Conservation (phyloP, 2,113 vertebrate genomes). For the Amphiprion ocellaris region DNA sequence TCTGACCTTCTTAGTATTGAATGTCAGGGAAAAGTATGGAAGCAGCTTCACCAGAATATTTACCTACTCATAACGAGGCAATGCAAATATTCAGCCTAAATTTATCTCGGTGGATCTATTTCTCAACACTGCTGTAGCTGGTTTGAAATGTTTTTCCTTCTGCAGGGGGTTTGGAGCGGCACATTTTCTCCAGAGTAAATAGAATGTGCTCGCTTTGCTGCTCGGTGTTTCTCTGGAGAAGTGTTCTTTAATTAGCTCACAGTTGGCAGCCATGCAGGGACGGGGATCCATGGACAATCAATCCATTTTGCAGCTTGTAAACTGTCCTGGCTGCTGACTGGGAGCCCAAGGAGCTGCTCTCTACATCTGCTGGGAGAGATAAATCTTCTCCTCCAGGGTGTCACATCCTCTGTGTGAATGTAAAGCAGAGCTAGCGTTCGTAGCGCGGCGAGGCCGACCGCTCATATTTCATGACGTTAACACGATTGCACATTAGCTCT, state of each 20-base stretch:
- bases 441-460: neutral
- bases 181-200: conserved; percentile 42
- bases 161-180: conserved; percentile 1
- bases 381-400: conserved; percentile 54
- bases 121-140: neutral
- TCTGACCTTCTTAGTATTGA: neutral
- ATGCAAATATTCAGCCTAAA: neutral
- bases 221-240: conserved; percentile 52
- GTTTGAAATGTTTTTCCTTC: neutral
- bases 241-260: conserved; percentile 79
- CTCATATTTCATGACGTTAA: conserved; percentile 54
- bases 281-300: conserved; percentile 74
- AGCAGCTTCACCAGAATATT: neutral
- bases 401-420: conserved; percentile 21
- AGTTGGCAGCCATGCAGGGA: conserved; percentile 66
- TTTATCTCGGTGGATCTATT: conserved; percentile 6
- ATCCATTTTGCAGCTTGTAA: conserved; percentile 79
- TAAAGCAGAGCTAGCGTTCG: conserved; percentile 13
- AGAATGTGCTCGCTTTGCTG: conserved; percentile 31
- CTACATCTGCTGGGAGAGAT: conserved; percentile 71
- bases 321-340: conserved; percentile 73
- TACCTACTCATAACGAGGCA: neutral
- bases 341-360: conserved; percentile 49
- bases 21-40: neutral
- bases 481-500: conserved; percentile 52